Conservation (phyloP, 2,113 vertebrate genomes). For the Pseudorasbora parva region DNA sequence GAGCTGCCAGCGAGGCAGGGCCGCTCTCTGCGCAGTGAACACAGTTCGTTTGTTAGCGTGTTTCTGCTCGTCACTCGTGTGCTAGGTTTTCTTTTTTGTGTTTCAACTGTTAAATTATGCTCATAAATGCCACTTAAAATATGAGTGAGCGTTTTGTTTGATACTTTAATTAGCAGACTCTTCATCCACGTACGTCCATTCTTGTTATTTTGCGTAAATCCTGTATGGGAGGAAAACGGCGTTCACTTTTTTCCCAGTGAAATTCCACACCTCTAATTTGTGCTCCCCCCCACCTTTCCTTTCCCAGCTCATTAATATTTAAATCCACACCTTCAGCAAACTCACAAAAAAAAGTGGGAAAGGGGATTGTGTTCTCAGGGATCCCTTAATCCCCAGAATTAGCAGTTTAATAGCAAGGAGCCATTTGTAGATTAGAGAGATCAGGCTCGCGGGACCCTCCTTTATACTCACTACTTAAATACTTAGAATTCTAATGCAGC, state of each 20-base stretch:
- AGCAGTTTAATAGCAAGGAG: conserved; percentile 70
- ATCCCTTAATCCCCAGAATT: conserved; percentile 69
- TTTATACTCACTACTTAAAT: conserved; percentile 69
- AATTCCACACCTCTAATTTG: conserved; percentile 62
- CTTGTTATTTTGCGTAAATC: background rate
- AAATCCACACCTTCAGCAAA: conserved; percentile 66
- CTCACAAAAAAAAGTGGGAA: conserved; percentile 61
- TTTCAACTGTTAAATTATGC: conserved; percentile 2
- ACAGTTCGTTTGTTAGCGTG: conserved; percentile 31
- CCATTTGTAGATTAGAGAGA: conserved; percentile 71
- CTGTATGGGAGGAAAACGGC: background rate
- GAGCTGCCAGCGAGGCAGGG: conserved; percentile 43
- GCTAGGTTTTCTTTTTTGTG: conserved; percentile 18
- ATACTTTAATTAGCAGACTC: background rate
- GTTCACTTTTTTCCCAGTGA: conserved; percentile 31
- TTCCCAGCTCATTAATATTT: conserved; percentile 67
- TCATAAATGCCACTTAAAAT: background rate
- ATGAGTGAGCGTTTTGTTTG: background rate
- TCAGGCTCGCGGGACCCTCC: conserved; percentile 64
- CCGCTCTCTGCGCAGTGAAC: conserved; percentile 38
- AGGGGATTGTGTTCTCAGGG: conserved; percentile 68
- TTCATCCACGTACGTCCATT: background rate
- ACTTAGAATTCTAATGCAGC: conserved; percentile 66
- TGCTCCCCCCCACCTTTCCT: conserved; percentile 51
- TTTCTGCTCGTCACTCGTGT: conserved; percentile 21